Percentiles rank a stretch among this genome's conserved stretches.
Conservation (phyloP, 1,140 invertebrate species). For the Gonioctena quinquepunctata region DNA sequence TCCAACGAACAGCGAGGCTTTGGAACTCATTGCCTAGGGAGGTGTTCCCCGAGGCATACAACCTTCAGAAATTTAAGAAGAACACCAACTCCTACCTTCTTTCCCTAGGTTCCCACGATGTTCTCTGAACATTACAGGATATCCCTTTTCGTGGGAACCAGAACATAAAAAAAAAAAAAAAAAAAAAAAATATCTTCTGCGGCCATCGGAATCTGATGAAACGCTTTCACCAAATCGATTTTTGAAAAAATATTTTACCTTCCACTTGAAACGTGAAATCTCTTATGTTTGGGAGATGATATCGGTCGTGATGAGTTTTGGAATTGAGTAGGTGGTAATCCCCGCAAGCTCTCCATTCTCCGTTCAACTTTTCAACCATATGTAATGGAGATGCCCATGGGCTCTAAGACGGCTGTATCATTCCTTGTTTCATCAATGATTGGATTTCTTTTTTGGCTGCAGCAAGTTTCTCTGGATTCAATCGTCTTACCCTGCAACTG, state of each 20-base stretch:
- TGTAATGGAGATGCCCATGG: constrained; percentile 54
- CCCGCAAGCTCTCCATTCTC: constrained; percentile 50
- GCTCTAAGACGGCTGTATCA: constrained; percentile 47
- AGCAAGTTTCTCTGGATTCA: constrained; percentile 45
- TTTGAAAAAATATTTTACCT: constrained; percentile 53
- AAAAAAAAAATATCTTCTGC: too few species aligned
- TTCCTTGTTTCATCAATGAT: constrained; percentile 33
- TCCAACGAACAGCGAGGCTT: too few species aligned
- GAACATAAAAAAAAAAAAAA: too few species aligned
- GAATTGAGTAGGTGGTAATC: constrained; percentile 58
- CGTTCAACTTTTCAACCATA: constrained; percentile 53
- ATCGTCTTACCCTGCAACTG: constrained; percentile 44
- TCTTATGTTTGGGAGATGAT: constrained; percentile 30
- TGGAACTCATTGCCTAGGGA: too few species aligned
- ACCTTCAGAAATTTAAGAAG: too few species aligned
- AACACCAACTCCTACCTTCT: too few species aligned
- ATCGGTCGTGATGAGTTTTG: constrained; percentile 49
- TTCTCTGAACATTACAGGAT: too few species aligned
- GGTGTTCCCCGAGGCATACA: too few species aligned
- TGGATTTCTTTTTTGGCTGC: constrained; percentile 44
- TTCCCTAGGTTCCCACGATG: too few species aligned
- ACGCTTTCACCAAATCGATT: constrained; percentile 52
- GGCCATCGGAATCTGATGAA: too few species aligned
- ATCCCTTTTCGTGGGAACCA: too few species aligned
- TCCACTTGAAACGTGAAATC: constrained; percentile 27